Conservation (phyloP, 2,113 vertebrate species). For the Taurulus bubalis region DNA sequence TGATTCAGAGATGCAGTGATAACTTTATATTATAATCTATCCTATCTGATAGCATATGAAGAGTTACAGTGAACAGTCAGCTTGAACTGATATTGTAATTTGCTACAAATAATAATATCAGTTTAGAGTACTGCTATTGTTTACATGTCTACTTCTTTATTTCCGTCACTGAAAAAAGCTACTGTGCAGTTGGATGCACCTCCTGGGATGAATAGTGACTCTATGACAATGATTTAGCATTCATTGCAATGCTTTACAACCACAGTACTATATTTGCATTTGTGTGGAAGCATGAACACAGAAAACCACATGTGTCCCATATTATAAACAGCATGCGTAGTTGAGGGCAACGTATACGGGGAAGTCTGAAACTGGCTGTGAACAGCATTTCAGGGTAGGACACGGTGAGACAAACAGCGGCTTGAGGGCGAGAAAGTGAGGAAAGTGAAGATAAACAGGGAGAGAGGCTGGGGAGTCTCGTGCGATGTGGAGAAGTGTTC, state of each 20-base stretch:
- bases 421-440: constrained; percentile 23
- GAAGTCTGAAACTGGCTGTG: constrained; percentile 29
- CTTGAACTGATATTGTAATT: not conserved
- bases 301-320: constrained; percentile 56
- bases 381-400: constrained; percentile 16
- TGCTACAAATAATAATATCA: not conserved
- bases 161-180: constrained; percentile 13
- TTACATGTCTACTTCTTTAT: not conserved
- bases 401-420: constrained; percentile 18
- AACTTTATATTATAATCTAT: not conserved
- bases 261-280: constrained; percentile 47
- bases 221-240: constrained; percentile 40
- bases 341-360: constrained; percentile 22
- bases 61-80: not conserved
- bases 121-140: not conserved
- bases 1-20: not conserved
- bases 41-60: not conserved
- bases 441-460: constrained; percentile 44
- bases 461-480: constrained; percentile 52
- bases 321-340: constrained; percentile 56
- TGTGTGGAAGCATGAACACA: constrained; percentile 48
- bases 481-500: constrained; percentile 59
- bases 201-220: constrained; percentile 32
- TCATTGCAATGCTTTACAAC: constrained; percentile 31
- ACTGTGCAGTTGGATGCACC: constrained; percentile 31